These are phyloP conservation scores for Pavo muticus DNA, from an alignment of 2,113 vertebrate genomes.

Conservation along the genomic window DNA sequence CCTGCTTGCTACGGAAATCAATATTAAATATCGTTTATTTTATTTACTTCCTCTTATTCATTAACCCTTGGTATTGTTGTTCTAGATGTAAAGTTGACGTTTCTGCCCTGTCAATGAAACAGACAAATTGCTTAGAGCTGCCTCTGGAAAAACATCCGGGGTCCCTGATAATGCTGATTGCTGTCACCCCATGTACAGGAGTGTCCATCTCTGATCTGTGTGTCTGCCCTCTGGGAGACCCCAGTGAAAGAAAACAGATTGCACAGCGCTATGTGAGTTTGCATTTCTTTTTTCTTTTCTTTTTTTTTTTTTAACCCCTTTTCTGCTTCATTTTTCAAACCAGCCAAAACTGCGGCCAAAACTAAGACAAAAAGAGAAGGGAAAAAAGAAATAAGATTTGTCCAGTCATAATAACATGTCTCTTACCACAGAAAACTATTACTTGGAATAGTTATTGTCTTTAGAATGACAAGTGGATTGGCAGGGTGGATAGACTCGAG, in stretches of 20 bases:
- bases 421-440: slow-evolving; percentile 1
- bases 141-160: slow-evolving; percentile 83
- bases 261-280: slow-evolving; percentile 86
- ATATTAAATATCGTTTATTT: background rate
- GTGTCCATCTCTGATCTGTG: slow-evolving; percentile 90
- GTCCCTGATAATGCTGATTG: slow-evolving; percentile 85
- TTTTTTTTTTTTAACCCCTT: background rate
- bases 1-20: background rate
- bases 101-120: slow-evolving; percentile 77
- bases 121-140: slow-evolving; percentile 82
- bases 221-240: slow-evolving; percentile 83
- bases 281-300: background rate
- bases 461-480: background rate
- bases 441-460: background rate
- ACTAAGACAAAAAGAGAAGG: background rate
- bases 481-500: background rate
- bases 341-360: background rate
- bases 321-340: background rate
- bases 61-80: slow-evolving; percentile 7
- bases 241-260: slow-evolving; percentile 78
- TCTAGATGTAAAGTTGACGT: slow-evolving; percentile 90
- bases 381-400: background rate
- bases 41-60: background rate
- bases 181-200: slow-evolving; percentile 83
- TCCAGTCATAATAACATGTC: background rate